Evolutionary conservation across 1,140 invertebrate genomes (phyloP).

Genomic region (Sweltsa coloradensis): DNA sequence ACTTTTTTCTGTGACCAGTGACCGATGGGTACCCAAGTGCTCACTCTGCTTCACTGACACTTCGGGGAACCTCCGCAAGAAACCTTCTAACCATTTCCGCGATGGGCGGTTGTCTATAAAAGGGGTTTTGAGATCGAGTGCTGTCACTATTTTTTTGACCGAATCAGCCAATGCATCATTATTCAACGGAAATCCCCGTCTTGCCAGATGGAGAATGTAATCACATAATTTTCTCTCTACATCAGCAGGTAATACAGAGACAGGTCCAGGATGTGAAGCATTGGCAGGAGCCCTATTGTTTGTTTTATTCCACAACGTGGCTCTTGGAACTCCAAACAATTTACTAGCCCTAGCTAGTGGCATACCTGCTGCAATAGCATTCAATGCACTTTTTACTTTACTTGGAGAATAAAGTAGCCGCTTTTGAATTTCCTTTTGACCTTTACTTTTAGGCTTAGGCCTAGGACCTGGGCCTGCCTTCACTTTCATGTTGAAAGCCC

Average conservation of each 20-base stretch:
- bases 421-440: too few species aligned
- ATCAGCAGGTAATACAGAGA: neutral
- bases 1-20: slow-evolving; percentile 22
- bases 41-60: slow-evolving; percentile 22
- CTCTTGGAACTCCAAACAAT: neutral
- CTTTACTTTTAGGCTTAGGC: too few species aligned
- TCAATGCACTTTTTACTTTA: too few species aligned
- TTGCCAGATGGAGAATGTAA: neutral
- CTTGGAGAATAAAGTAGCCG: too few species aligned
- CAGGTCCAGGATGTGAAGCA: neutral
- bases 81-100: slow-evolving; percentile 25
- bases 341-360: neutral
- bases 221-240: neutral
- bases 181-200: neutral
- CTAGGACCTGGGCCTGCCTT: too few species aligned
- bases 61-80: slow-evolving; percentile 24
- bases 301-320: neutral
- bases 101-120: slow-evolving; percentile 16
- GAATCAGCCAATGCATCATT: neutral
- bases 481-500: too few species aligned
- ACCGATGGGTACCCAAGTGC: slow-evolving; percentile 23
- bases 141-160: neutral
- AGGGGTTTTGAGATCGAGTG: neutral
- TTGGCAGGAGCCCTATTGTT: neutral
- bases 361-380: too few species aligned